Evolutionary conservation across 2,888 invertebrate species (phyloP).

Genomic region (Ophion costatus): DNA sequence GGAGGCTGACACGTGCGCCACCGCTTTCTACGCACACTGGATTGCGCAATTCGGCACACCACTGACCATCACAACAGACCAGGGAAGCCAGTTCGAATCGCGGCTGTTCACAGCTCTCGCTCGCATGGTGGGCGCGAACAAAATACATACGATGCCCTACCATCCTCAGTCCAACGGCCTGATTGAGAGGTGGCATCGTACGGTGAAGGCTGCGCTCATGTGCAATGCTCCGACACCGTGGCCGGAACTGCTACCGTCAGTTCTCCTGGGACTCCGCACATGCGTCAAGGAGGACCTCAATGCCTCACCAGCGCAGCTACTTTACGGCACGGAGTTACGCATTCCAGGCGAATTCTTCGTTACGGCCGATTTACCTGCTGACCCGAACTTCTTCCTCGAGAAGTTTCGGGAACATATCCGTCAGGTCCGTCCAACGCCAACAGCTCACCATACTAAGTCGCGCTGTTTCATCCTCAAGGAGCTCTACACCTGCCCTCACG

Average conservation of each 20-base stretch:
- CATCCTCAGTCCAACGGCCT: constrained; percentile 47
- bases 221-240: constrained; percentile 20
- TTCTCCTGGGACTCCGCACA: constrained; percentile 65
- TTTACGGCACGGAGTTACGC: constrained; percentile 62
- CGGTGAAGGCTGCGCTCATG: constrained; percentile 56
- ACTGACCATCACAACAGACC: too few relatives aligned
- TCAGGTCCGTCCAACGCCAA: constrained; percentile 30
- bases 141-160: background rate
- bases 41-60: too few relatives aligned
- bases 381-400: too few relatives aligned
- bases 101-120: too few relatives aligned
- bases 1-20: constrained; percentile 71
- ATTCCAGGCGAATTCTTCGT: constrained; percentile 65
- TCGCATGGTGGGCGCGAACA: too few relatives aligned
- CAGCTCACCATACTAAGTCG: constrained; percentile 47
- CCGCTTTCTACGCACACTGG: too few relatives aligned
- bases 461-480: too few relatives aligned
- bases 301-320: constrained; percentile 63
- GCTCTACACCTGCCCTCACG: too few relatives aligned
- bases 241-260: background rate
- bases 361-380: background rate
- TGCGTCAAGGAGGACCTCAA: constrained; percentile 59
- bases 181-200: constrained; percentile 61
- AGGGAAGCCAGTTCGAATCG: too few relatives aligned
- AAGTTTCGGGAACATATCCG: constrained; percentile 45